phyloP scores from a whole-genome alignment of 1,140 invertebrate species.

The Bradysia coprophila region DNA sequence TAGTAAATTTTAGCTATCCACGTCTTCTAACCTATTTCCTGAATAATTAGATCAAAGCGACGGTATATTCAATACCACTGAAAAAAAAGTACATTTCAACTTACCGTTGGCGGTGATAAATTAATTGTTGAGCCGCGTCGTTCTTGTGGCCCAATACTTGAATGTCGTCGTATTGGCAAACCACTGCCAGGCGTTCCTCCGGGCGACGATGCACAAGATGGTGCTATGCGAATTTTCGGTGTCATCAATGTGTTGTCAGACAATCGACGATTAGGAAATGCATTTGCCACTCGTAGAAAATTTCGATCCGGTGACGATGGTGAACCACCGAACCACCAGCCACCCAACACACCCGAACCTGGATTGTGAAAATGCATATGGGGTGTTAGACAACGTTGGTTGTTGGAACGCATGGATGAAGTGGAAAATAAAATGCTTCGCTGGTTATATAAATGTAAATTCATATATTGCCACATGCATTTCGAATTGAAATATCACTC shows the following conservation, averaged over 20 bases:
- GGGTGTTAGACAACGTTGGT: no score
- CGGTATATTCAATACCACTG: no score
- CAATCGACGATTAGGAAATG: constrained; percentile 61
- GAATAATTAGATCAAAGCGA: no score
- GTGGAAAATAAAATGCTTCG: no score
- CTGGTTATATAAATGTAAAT: no score
- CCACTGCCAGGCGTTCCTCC: constrained; percentile 63
- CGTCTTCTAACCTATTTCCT: no score
- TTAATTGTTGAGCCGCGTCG: constrained; percentile 66
- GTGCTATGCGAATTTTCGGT: constrained; percentile 67
- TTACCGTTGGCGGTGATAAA: constrained; percentile 71
- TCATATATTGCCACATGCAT: no score
- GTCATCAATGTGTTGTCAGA: constrained; percentile 85
- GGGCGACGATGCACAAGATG: constrained; percentile 69
- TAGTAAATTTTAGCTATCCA: no score
- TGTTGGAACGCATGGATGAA: no score
- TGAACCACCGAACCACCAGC: constrained; percentile 51
- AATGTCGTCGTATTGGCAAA: constrained; percentile 67
- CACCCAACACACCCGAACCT: constrained; percentile 41
- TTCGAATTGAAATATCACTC: no score
- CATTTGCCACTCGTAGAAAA: constrained; percentile 62
- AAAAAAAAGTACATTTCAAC: constrained; percentile 8
- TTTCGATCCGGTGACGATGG: constrained; percentile 68
- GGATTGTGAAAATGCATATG: constrained; percentile 6
- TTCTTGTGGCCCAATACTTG: constrained; percentile 75